A percentile compares a stretch with the other conserved stretches of the same genome.
Conservation (phyloP, 2,797 vertebrate species). For the Sebastes jordani region DNA sequence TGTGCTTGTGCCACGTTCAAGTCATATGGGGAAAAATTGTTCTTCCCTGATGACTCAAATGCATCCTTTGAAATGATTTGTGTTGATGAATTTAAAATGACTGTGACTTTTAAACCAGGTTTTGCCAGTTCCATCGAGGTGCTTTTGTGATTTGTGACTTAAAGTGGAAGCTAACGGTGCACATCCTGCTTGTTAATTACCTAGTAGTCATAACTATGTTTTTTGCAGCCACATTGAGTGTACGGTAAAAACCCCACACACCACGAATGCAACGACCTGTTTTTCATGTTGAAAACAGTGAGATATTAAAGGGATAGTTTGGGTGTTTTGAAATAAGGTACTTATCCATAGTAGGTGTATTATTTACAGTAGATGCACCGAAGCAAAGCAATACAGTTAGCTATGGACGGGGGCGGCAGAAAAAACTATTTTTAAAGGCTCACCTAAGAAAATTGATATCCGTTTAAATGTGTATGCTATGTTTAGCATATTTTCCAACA, state of each 20-base stretch:
- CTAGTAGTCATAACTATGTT: not conserved
- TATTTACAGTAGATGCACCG: no score
- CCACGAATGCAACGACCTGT: not conserved
- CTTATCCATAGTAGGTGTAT: no score
- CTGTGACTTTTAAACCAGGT: not conserved
- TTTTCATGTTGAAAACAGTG: conserved; percentile 15
- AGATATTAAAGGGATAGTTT: not conserved
- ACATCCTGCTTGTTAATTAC: not conserved
- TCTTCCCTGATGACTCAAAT: not conserved
- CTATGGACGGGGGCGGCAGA: no score
- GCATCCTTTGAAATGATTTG: not conserved
- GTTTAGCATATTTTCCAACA: no score
- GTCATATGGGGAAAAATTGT: not conserved
- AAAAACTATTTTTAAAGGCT: no score
- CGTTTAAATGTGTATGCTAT: no score
- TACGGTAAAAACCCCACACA: not conserved
- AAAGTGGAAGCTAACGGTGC: not conserved
- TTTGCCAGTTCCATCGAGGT: not conserved
- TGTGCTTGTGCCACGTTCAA: not conserved
- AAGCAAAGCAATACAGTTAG: no score
- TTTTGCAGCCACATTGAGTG: not conserved
- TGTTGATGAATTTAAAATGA: not conserved
- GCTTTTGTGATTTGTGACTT: not conserved
- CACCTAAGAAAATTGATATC: no score
- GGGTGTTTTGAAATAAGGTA: no score